Percentiles rank a stretch among this genome's conserved stretches.
Conservation (phyloP, 2,888 invertebrate species). For the Nysson spinosus region DNA sequence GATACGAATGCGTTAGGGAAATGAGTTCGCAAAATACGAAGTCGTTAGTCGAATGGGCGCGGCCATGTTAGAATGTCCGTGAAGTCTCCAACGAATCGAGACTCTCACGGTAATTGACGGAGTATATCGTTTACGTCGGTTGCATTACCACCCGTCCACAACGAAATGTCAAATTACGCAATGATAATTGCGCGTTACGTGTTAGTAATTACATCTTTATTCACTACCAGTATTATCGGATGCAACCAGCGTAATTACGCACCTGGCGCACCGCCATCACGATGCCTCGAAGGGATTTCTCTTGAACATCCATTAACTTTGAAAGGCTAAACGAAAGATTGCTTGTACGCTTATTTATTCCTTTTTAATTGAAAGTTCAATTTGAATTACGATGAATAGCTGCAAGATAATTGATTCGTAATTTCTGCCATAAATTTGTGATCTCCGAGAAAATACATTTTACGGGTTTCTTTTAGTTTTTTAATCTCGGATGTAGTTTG, state of each 20-base stretch:
- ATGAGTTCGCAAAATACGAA: neutral
- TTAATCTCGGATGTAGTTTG: no score
- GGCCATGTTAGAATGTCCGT: constrained; percentile 4
- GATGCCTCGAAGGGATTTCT: constrained; percentile 7
- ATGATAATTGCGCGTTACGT: constrained; percentile 33
- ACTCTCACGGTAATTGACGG: constrained; percentile 23
- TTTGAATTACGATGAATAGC: no score
- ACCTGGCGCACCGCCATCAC: no score
- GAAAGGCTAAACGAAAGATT: no score
- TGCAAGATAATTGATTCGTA: no score
- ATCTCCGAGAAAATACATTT: no score
- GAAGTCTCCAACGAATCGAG: neutral
- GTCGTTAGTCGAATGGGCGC: constrained; percentile 2
- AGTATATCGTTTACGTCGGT: neutral
- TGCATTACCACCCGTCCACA: constrained; percentile 6
- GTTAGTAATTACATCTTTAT: constrained; percentile 30
- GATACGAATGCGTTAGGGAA: neutral
- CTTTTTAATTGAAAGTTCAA: neutral
- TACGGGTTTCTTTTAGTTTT: no score
- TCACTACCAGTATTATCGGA: constrained; percentile 11
- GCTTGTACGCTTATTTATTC: no score
- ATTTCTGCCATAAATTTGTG: no score
- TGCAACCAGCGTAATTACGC: no score
- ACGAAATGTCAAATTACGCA: constrained; percentile 37
- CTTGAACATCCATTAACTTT: neutral